Evolutionary conservation across 2,888 invertebrate genomes (phyloP), one percentile per base, ranked within the genome.

Genomic region (Papilio protenor): DNA sequence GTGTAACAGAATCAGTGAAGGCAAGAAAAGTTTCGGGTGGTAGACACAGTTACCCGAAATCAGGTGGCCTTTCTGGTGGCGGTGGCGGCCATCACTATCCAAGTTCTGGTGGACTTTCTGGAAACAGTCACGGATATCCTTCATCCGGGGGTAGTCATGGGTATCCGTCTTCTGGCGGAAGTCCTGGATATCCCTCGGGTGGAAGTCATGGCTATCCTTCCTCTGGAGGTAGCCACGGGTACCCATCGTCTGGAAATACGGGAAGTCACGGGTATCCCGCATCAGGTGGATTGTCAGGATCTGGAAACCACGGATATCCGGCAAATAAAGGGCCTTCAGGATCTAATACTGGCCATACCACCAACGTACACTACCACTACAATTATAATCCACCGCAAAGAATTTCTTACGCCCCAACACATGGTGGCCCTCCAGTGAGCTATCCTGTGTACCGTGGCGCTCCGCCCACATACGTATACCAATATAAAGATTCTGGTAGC

Each of bases 401-500:
- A 81, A 93, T 94, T 75, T 87, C 86, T 57, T 93, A 93, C 80
- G 84, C 88, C 0, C 89, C 92, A 1, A 80, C 81, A 1, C 86
- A 86, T 57, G 93, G 93, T 2, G 90, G 88, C 8, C 81, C 87
- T 1, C 84, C 91, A 14, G 75, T 86, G 21, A 84, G 73, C 79
- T 94, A 93, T 77, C 94, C 94, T 45, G 92, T 93, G 3, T 94
- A 93, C 81, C 92, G 82, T 6, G 91, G 92, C 14, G 73, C 86
- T 0, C 94, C 93, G 3, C 94, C 94, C 2, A 90, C 86, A 33
- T 93, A 93, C 81, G 93, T 94, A 11, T 92, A 94, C 79, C 84
- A 93, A 77, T 92, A 92, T 83, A 89, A 91, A 80, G 86, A 94
- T 80, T 94, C 94, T 0, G 93, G 91, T 73, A 94, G 94, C 82